Evolutionary conservation across 1,140 invertebrate species (phyloP).

Genomic region (Drosophila simulans): DNA sequence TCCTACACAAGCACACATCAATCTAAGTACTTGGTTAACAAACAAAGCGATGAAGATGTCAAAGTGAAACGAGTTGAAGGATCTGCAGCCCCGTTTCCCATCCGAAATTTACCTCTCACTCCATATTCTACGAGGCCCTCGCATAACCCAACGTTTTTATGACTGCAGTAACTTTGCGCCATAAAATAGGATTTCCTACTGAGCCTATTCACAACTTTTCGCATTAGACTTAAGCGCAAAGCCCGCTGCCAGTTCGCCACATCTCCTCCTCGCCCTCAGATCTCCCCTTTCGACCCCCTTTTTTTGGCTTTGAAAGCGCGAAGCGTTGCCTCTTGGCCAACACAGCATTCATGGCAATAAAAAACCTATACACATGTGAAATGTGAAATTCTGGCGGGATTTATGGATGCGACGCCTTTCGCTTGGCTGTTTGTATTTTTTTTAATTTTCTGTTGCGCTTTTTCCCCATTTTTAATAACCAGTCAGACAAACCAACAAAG

Average conservation of each 20-base stretch:
- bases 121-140: neutral
- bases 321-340: conserved; percentile 55
- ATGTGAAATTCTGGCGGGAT: conserved; percentile 75
- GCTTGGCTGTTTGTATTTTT: conserved; percentile 38
- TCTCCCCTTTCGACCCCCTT: conserved; percentile 17
- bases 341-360: conserved; percentile 61
- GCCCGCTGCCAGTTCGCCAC: conserved; percentile 58
- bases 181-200: conserved; percentile 83
- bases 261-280: neutral
- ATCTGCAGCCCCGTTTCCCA: neutral
- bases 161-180: conserved; percentile 81
- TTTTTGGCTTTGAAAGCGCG: conserved; percentile 25
- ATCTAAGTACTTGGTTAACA: conserved; percentile 29
- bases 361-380: conserved; percentile 80
- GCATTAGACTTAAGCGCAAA: conserved; percentile 83
- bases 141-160: conserved; percentile 73
- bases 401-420: conserved; percentile 67
- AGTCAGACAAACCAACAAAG: conserved; percentile 66
- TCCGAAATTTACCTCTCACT: conserved; percentile 1
- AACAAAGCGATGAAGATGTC: conserved; percentile 24
- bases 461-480: conserved; percentile 73
- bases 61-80: conserved; percentile 31
- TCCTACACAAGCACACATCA: neutral
- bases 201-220: conserved; percentile 83
- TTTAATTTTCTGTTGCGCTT: conserved; percentile 28